These are phyloP conservation scores for Cyprinodon brontotheroides DNA, from an alignment of 2,113 vertebrate genomes.

Conservation along the genomic window DNA sequence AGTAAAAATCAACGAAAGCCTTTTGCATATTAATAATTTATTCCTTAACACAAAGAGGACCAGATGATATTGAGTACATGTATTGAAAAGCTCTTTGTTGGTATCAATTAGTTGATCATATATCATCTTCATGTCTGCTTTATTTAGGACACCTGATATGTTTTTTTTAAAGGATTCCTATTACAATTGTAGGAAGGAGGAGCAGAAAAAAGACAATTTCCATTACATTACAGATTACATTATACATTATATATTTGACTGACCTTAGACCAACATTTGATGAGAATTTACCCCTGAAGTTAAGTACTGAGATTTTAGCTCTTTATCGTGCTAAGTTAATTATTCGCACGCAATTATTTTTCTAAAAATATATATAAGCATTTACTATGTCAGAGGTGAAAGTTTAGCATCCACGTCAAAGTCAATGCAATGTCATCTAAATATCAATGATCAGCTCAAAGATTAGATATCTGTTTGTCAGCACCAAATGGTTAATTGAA, in stretches of 20 bases:
- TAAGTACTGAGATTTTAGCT: conserved; percentile 73
- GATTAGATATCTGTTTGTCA: conserved; percentile 19
- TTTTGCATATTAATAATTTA: conserved; percentile 70
- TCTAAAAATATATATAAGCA: conserved; percentile 3
- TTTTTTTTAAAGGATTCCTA: conserved; percentile 87
- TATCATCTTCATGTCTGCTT: conserved; percentile 81
- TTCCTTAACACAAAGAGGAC: conserved; percentile 71
- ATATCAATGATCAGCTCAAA: not conserved
- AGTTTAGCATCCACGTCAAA: conserved; percentile 10
- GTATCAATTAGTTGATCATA: conserved; percentile 95
- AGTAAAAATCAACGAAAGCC: conserved; percentile 34
- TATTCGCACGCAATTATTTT: conserved; percentile 14
- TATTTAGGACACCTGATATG: conserved; percentile 84
- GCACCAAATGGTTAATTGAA: not conserved
- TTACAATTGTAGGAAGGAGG: conserved; percentile 78
- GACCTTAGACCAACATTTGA: conserved; percentile 84
- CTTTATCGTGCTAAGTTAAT: conserved; percentile 66
- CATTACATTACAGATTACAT: conserved; percentile 82
- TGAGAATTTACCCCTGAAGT: conserved; percentile 86
- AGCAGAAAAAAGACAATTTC: conserved; percentile 83
- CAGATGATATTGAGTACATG: conserved; percentile 77
- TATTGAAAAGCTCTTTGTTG: conserved; percentile 84
- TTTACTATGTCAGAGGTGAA: conserved; percentile 3
- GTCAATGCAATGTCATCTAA: not conserved
- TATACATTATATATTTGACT: conserved; percentile 76